Conservation (phyloP, 2,888 invertebrate species). For the Marasmarcha lunaedactyla region DNA sequence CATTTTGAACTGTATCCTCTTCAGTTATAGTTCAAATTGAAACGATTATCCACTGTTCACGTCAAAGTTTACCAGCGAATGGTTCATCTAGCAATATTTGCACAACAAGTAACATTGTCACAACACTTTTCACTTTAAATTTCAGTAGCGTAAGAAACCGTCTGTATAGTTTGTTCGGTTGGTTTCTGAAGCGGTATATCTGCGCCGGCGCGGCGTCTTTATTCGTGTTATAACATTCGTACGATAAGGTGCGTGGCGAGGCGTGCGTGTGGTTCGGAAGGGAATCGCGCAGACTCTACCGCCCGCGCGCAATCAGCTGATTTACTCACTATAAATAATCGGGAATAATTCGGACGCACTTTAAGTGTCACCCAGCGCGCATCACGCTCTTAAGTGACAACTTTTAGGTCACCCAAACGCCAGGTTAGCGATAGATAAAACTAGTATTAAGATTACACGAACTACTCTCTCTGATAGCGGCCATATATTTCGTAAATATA, state of each 20-base stretch:
- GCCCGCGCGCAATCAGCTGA: slow-evolving; percentile 40
- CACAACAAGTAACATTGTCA: no score
- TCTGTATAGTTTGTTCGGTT: no score
- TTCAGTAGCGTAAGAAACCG: no score
- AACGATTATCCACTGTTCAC: slow-evolving; percentile 7
- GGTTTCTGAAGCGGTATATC: slow-evolving; percentile 1
- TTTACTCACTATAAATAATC: slow-evolving; percentile 63
- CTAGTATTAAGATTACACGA: no score
- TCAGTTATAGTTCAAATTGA: slow-evolving; percentile 27
- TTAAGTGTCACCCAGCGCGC: slow-evolving; percentile 24
- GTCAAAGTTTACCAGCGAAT: no score
- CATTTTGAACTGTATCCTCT: slow-evolving; percentile 36
- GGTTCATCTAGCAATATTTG: no score
- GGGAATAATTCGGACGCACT: slow-evolving; percentile 49
- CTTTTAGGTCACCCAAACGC: no score
- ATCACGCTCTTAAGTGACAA: slow-evolving; percentile 7
- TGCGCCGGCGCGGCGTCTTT: neutral
- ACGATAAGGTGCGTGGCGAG: neutral
- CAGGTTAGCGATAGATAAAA: no score
- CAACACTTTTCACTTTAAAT: no score
- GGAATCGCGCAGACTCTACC: slow-evolving; percentile 7
- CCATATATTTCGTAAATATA: no score
- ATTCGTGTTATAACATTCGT: no score
- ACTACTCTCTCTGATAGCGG: no score
- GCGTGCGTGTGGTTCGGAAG: neutral